Evolutionary conservation across 1,140 invertebrate genomes (phyloP).

Genomic region (Lanistes nyassanus): DNA sequence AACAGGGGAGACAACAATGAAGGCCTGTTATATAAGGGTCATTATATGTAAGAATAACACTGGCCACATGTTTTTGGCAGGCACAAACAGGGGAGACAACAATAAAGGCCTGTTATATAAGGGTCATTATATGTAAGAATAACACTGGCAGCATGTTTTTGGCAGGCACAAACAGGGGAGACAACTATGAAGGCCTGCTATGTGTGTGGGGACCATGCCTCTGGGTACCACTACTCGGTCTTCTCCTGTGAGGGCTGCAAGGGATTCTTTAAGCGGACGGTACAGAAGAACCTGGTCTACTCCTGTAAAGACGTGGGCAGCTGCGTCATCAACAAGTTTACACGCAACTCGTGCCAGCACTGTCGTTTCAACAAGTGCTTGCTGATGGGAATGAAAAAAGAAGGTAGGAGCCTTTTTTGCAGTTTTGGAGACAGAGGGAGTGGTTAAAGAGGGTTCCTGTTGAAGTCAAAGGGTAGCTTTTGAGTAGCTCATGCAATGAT

Average conservation of each 20-base stretch:
- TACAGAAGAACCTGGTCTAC: conserved; percentile 96
- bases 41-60: too few species aligned
- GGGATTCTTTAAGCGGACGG: conserved; percentile 97
- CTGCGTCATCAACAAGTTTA: conserved; percentile 93
- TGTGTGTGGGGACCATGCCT: conserved; percentile 77
- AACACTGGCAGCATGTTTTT: too few species aligned
- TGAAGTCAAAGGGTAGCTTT: too few species aligned
- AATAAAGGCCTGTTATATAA: conserved; percentile 82
- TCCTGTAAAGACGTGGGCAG: conserved; percentile 94
- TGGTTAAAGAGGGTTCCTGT: too few species aligned
- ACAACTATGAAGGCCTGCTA: conserved; percentile 76
- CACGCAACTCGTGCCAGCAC: conserved; percentile 84
- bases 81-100: not conserved
- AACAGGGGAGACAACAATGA: not conserved
- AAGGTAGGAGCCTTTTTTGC: conserved; percentile 86
- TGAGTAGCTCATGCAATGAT: too few species aligned
- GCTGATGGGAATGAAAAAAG: conserved; percentile 98
- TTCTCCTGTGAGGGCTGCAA: conserved; percentile 91
- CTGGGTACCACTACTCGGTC: conserved; percentile 98
- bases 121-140: conserved; percentile 32
- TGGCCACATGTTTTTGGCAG: too few species aligned
- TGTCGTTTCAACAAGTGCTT: conserved; percentile 99
- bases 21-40: conserved; percentile 82
- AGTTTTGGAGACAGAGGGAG: too few species aligned
- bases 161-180: not conserved